These are phyloP conservation scores for Onychostruthus taczanowskii DNA, from an alignment of 2,113 vertebrate genomes.

Conservation along the genomic window DNA sequence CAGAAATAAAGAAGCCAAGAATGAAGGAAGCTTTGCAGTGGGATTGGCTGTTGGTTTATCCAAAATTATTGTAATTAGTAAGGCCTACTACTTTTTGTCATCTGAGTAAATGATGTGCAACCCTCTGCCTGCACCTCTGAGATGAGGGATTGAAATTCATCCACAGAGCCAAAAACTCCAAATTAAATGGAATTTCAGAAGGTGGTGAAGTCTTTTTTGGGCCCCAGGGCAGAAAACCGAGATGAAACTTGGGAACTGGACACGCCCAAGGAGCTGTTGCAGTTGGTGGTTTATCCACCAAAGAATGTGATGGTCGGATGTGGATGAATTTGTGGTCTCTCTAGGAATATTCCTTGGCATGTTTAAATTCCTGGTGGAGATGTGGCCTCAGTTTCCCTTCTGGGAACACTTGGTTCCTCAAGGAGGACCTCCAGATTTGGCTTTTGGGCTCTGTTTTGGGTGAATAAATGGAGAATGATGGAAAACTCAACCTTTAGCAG, in stretches of 20 bases:
- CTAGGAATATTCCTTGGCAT: fast-evolving
- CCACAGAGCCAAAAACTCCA: fast-evolving
- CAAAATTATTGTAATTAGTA: background rate
- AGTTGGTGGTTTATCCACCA: background rate
- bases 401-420: background rate
- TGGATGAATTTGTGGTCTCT: background rate
- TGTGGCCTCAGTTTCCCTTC: background rate
- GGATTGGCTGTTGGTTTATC: background rate
- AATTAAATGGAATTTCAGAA: background rate
- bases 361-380: background rate
- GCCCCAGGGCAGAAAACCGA: background rate
- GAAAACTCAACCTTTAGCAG: background rate
- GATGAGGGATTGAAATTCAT: background rate
- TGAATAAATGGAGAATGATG: background rate
- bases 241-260: background rate
- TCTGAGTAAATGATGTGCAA: fast-evolving
- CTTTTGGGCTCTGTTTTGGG: background rate
- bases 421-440: background rate
- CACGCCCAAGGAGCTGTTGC: background rate
- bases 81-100: background rate
- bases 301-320: background rate
- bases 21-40: background rate
- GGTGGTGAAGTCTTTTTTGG: background rate
- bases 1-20: background rate
- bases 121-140: background rate